Evolutionary conservation across 2,113 vertebrate genomes (phyloP), one percentile per base, ranked within the genome.

Genomic region (Chauna torquata): DNA sequence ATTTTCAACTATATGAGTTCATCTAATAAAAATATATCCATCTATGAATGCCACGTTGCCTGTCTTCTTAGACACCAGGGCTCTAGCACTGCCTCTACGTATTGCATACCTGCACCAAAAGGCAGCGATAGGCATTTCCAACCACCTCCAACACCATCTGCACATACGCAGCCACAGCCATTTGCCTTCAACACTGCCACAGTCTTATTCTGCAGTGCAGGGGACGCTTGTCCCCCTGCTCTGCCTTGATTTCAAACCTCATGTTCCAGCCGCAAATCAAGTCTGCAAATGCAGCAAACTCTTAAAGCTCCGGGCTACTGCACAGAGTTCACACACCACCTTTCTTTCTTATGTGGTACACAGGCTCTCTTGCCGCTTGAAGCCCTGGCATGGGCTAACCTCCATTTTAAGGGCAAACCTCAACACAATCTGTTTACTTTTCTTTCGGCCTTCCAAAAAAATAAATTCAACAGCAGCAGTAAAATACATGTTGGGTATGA

Each of bases 1-100:
- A 93, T 77, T 23, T 54, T 40, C 44, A 79, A 12, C 70, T 30
- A 5, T 5, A 32, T 0, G 4, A 88, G 13, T 2, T 24, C 40
- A 83, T 40, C 36, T 77, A 74, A 49, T 11, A 45, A 49, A 89
- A 70, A 3, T 0, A 22, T 7, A 50, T 57, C 20, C 74, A 64
- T 4, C 55, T 89, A 77, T 32, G 65, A 81, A 65, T 19, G 34
- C 72, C 7, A 1, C 5, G 20, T 17, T 66, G 45, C 50, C 38
- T 12, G 18, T 11, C 72, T 79, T 25, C 61, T 30, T 18, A 64
- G 32, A 27, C 16, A 64, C 15, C n/a, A 34, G 0, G 0, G 49
- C 58, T 77, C 54, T 6, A 64, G 49, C 49, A 25, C 23, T 64
- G 45, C 49, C 38, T 36, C 81, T 57, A 16, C 62, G 47, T 50